phyloP scores from a whole-genome alignment of 2,797 vertebrate genomes.

The Emydoidea blandingii region DNA sequence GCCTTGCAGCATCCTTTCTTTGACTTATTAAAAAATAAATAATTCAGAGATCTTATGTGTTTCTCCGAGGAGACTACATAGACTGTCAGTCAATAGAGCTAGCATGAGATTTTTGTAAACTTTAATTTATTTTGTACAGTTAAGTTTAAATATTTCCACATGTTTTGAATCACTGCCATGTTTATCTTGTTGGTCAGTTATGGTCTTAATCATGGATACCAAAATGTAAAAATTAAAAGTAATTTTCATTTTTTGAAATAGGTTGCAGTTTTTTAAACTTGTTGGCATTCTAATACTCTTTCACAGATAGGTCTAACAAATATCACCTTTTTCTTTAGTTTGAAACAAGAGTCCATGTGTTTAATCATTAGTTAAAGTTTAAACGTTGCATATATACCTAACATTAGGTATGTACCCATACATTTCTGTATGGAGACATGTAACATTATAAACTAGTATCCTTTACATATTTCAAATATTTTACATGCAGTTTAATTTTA shows the following conservation, averaged over 20 bases:
- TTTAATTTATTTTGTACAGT: constrained; percentile 84
- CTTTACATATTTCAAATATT: neutral
- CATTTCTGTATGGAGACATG: neutral
- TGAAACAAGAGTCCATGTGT: neutral
- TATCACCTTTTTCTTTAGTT: neutral
- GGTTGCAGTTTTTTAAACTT: constrained; percentile 74
- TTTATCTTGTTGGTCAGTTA: constrained; percentile 75
- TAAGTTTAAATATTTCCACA: constrained; percentile 77
- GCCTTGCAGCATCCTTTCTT: constrained; percentile 93
- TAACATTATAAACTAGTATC: accelerated
- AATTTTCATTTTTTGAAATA: constrained; percentile 69
- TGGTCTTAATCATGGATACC: constrained; percentile 76
- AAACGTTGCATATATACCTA: neutral
- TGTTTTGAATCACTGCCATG: constrained; percentile 78
- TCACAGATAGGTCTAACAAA: neutral
- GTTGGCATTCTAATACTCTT: constrained; percentile 22
- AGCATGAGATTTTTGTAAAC: constrained; percentile 74
- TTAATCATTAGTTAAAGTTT: neutral
- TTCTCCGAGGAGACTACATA: constrained; percentile 85
- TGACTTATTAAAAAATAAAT: constrained; percentile 65
- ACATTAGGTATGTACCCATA: neutral
- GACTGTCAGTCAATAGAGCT: constrained; percentile 92
- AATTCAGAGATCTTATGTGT: neutral
- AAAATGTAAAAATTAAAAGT: constrained; percentile 77
- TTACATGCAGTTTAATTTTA: neutral